Evolutionary conservation across 2,113 vertebrate genomes (phyloP).

Genomic region (Pomatostomus ruficeps): DNA sequence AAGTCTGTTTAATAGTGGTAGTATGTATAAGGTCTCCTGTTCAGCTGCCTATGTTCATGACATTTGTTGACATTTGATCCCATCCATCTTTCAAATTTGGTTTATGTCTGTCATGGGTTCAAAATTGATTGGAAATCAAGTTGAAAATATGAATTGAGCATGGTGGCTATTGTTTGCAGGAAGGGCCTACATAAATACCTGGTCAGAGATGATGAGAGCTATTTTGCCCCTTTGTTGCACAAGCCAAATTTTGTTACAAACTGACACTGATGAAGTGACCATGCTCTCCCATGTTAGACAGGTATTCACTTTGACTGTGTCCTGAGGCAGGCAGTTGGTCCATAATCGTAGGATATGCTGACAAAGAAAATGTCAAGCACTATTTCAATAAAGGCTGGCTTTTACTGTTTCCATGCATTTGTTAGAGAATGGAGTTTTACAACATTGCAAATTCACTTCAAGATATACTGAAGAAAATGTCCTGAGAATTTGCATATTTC

Average conservation of each 20-base stretch:
- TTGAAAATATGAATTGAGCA: background rate
- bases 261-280: background rate
- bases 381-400: background rate
- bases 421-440: background rate
- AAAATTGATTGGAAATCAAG: background rate
- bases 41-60: background rate
- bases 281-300: background rate
- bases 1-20: background rate
- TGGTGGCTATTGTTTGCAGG: background rate
- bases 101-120: background rate
- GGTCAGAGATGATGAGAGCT: background rate
- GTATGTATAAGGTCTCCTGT: background rate
- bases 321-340: background rate
- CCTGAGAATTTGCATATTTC: slow-evolving; percentile 30
- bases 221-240: background rate
- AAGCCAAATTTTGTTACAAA: background rate
- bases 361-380: background rate
- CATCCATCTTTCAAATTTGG: background rate
- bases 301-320: background rate
- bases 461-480: background rate
- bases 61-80: background rate
- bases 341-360: background rate
- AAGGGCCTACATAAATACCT: background rate
- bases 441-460: background rate
- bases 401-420: background rate